These are phyloP conservation scores for Eubasilissa regina DNA, from an alignment of 1,140 invertebrate genomes.

Conservation along the genomic window DNA sequence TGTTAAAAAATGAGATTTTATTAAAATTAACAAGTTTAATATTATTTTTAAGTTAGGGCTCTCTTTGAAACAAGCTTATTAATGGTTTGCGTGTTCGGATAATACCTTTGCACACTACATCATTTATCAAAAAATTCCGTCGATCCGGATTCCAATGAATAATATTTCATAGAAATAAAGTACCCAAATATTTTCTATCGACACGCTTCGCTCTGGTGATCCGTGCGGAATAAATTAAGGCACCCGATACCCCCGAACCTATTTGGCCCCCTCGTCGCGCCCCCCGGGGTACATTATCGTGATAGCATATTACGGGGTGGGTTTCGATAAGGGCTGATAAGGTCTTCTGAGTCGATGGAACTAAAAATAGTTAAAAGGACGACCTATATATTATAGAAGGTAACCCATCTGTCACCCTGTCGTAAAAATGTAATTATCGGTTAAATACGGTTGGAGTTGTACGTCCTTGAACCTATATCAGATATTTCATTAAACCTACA, in stretches of 20 bases:
- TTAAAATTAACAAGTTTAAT: too few relatives aligned
- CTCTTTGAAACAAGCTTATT: too few relatives aligned
- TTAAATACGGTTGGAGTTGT: too few relatives aligned
- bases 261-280: not conserved
- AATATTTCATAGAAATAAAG: conserved; percentile 24
- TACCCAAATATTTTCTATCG: conserved; percentile 23
- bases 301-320: conserved; percentile 12
- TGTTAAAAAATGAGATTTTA: too few relatives aligned
- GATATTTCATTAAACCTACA: too few relatives aligned
- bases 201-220: conserved; percentile 18
- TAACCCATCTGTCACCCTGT: too few relatives aligned
- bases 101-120: not conserved
- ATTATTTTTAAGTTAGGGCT: too few relatives aligned
- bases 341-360: not conserved
- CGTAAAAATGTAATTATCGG: too few relatives aligned
- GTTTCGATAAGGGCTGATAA: not conserved
- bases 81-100: too few relatives aligned
- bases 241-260: not conserved
- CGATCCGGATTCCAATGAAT: not conserved
- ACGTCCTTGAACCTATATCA: too few relatives aligned
- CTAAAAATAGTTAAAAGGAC: conserved; percentile 6
- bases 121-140: conserved; percentile 3
- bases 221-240: conserved; percentile 32
- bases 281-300: not conserved
- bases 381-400: too few relatives aligned